Percentiles rank a stretch among this genome's conserved stretches.
Evolutionary conservation across 2,113 vertebrate species (phyloP).

Genomic region (Uria lomvia): DNA sequence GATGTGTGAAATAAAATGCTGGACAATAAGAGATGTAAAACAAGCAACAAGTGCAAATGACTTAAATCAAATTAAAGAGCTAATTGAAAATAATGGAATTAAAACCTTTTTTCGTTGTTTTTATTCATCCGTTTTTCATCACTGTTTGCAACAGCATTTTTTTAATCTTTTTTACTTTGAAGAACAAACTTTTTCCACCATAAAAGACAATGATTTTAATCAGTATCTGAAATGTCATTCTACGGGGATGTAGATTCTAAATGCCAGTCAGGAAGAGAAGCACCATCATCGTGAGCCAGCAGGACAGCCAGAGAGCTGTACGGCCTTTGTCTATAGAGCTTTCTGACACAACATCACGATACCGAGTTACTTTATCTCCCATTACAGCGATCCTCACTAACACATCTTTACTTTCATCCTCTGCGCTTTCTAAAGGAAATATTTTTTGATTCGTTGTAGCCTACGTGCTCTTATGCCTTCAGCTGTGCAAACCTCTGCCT

Average conservation of each 20-base stretch:
- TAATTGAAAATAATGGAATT: conserved; percentile 68
- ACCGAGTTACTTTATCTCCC: background rate
- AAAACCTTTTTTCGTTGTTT: conserved; percentile 54
- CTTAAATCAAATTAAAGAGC: conserved; percentile 59
- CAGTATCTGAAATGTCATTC: conserved; percentile 39
- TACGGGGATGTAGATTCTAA: background rate
- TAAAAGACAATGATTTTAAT: conserved; percentile 58
- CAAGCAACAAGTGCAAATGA: conserved; percentile 56
- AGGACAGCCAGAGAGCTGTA: background rate
- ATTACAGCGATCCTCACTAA: background rate
- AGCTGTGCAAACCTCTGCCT: rapidly evolving
- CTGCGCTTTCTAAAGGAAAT: background rate
- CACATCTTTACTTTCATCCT: background rate
- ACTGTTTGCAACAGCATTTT: conserved; percentile 29
- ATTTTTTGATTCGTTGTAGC: background rate
- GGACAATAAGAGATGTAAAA: conserved; percentile 60
- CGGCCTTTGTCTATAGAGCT: background rate
- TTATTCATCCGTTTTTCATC: conserved; percentile 65
- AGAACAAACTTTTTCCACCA: conserved; percentile 55
- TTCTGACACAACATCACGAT: background rate
- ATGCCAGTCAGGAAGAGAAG: conserved; percentile 15
- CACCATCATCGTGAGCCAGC: background rate
- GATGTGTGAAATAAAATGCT: conserved; percentile 60
- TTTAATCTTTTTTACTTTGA: conserved; percentile 70
- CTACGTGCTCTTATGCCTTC: background rate